These are phyloP conservation scores for Buceros bicornis DNA, from an alignment of 2,797 vertebrate genomes.

Conservation along the genomic window DNA sequence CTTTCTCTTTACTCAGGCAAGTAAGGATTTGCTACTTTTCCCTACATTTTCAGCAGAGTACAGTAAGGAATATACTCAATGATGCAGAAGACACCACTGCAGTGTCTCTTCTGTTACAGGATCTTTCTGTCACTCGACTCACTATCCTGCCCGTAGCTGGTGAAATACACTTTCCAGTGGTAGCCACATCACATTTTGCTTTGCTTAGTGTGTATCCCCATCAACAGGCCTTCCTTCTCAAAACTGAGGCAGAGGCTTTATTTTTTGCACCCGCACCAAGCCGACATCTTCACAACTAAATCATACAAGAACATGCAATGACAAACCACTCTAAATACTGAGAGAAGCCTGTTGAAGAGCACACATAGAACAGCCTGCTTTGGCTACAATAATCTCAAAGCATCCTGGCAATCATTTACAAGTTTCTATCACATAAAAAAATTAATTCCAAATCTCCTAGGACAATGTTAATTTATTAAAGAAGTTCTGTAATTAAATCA, in stretches of 20 bases:
- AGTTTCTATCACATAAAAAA: neutral
- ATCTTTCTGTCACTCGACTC: neutral
- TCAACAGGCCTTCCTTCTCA: neutral
- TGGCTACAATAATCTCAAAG: neutral
- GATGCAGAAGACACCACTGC: neutral
- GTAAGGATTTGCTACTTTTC: neutral
- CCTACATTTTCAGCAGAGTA: neutral
- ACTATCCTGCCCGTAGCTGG: neutral
- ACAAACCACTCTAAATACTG: neutral
- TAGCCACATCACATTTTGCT: neutral
- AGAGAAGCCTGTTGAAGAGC: neutral
- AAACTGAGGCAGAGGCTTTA: neutral
- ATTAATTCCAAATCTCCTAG: neutral
- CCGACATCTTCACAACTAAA: neutral
- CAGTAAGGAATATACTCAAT: neutral
- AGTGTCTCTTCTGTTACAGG: neutral
- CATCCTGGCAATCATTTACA: neutral
- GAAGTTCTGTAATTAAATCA: neutral
- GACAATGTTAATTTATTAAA: neutral
- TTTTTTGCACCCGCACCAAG: neutral
- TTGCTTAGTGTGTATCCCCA: neutral
- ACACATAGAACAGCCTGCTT: neutral
- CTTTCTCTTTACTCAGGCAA: neutral
- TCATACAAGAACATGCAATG: neutral
- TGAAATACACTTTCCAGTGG: neutral